Evolutionary conservation across 2,888 invertebrate genomes (phyloP).

Genomic region (Bugulina stolonifera): DNA sequence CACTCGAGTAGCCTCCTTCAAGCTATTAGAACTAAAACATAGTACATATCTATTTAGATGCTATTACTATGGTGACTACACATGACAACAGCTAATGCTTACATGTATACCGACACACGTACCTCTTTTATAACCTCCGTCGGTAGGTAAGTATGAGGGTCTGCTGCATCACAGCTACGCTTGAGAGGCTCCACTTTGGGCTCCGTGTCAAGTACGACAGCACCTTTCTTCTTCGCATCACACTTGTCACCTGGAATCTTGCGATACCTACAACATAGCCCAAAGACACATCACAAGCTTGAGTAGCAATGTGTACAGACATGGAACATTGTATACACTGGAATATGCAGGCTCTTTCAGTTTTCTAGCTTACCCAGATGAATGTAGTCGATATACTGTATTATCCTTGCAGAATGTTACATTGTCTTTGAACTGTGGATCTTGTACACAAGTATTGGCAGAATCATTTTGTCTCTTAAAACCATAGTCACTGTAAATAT

Average conservation of each 20-base stretch:
- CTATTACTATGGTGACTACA: too few species aligned
- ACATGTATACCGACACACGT: too few species aligned
- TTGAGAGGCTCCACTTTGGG: background rate
- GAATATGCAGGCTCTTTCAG: too few species aligned
- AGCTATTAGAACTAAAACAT: too few species aligned
- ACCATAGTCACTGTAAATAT: slow-evolving; percentile 45
- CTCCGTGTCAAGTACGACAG: background rate
- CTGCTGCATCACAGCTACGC: background rate
- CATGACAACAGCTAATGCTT: too few species aligned
- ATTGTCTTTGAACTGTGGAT: slow-evolving; percentile 34
- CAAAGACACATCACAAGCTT: too few species aligned
- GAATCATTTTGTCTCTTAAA: slow-evolving; percentile 36
- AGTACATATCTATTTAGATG: too few species aligned
- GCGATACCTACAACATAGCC: slow-evolving; percentile 33
- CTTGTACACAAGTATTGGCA: slow-evolving; percentile 37
- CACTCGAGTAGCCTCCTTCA: too few species aligned
- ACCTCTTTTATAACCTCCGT: background rate
- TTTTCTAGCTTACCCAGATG: slow-evolving; percentile 21
- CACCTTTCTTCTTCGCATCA: slow-evolving; percentile 29
- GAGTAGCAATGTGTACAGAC: too few species aligned
- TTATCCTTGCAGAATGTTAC: slow-evolving; percentile 46
- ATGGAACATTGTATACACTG: too few species aligned
- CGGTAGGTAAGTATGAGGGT: background rate
- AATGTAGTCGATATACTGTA: slow-evolving; percentile 30
- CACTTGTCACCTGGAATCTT: slow-evolving; percentile 38